These are phyloP conservation scores for Mugil cephalus DNA, from an alignment of 2,113 vertebrate genomes.

Conservation along the genomic window DNA sequence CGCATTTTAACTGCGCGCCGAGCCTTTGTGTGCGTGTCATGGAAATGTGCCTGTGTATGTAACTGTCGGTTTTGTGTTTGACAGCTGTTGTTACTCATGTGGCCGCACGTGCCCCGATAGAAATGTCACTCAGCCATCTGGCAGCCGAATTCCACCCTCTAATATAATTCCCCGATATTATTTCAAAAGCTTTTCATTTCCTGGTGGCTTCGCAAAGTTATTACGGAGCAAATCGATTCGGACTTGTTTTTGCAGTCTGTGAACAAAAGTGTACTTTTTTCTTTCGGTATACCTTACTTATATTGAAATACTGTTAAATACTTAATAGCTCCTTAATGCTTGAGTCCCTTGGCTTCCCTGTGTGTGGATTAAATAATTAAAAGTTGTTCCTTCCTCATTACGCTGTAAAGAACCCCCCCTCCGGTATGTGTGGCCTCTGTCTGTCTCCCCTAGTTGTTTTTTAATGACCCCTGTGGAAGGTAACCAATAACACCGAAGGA, in stretches of 20 bases:
- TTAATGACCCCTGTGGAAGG: slow-evolving; percentile 64
- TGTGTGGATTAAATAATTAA: slow-evolving; percentile 34
- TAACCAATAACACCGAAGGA: slow-evolving; percentile 58
- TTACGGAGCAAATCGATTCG: no score
- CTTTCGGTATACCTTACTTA: slow-evolving; percentile 1
- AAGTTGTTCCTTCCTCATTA: slow-evolving; percentile 35
- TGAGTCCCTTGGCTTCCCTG: neutral
- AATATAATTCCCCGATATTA: slow-evolving; percentile 8
- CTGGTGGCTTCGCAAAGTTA: no score
- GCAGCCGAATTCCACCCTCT: neutral
- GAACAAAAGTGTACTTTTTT: neutral
- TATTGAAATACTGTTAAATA: slow-evolving; percentile 16
- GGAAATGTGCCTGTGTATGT: neutral
- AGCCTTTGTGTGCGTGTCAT: slow-evolving; percentile 11
- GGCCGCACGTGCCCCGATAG: neutral
- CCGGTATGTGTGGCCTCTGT: slow-evolving; percentile 1
- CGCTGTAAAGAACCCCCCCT: neutral
- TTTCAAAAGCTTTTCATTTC: slow-evolving; percentile 30
- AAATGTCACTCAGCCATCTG: slow-evolving; percentile 28
- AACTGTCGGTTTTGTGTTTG: slow-evolving; percentile 15
- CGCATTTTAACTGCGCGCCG: neutral
- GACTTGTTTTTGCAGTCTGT: no score
- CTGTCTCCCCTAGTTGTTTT: slow-evolving; percentile 47
- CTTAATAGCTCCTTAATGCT: slow-evolving; percentile 18
- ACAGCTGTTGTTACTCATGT: slow-evolving; percentile 19